Percentiles rank a stretch among this genome's conserved stretches.
phyloP scores from a whole-genome alignment of 1,140 invertebrate genomes.

The Papilio xuthus region DNA sequence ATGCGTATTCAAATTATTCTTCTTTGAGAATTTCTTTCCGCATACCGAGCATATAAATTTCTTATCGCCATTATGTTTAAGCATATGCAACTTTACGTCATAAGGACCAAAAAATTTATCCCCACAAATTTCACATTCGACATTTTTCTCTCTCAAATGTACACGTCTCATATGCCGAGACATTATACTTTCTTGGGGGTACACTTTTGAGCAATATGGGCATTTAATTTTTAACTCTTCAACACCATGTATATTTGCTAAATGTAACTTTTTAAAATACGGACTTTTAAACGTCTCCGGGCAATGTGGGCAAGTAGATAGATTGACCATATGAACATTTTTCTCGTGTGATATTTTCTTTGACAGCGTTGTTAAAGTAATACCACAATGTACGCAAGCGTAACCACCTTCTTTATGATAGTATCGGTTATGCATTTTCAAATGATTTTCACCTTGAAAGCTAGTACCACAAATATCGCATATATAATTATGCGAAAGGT shows the following conservation, averaged over 20 bases:
- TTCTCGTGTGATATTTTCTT: conserved; percentile 72
- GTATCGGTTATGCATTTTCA: conserved; percentile 75
- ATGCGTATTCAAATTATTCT: conserved; percentile 82
- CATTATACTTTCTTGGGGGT: conserved; percentile 74
- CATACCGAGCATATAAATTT: conserved; percentile 83
- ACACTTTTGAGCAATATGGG: conserved; percentile 68
- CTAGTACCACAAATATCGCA: conserved; percentile 74
- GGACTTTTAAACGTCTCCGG: conserved; percentile 73
- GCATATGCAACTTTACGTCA: conserved; percentile 86
- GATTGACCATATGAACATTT: conserved; percentile 68
- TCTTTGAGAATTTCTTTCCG: conserved; percentile 83
- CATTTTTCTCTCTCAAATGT: conserved; percentile 71
- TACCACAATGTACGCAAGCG: conserved; percentile 65
- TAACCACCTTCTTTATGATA: conserved; percentile 74
- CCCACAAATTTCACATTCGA: conserved; percentile 77
- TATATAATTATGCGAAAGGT: conserved; percentile 71
- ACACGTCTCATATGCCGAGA: conserved; percentile 73
- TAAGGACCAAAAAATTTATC: conserved; percentile 87
- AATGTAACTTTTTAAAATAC: conserved; percentile 71
- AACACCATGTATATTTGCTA: conserved; percentile 71
- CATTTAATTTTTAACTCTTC: conserved; percentile 75
- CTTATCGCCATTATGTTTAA: conserved; percentile 86
- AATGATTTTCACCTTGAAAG: conserved; percentile 74
- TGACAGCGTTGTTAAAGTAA: conserved; percentile 61
- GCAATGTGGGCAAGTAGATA: conserved; percentile 66